Evolutionary conservation across 2,888 invertebrate genomes (phyloP).

Genomic region (Amphipyra berbera): DNA sequence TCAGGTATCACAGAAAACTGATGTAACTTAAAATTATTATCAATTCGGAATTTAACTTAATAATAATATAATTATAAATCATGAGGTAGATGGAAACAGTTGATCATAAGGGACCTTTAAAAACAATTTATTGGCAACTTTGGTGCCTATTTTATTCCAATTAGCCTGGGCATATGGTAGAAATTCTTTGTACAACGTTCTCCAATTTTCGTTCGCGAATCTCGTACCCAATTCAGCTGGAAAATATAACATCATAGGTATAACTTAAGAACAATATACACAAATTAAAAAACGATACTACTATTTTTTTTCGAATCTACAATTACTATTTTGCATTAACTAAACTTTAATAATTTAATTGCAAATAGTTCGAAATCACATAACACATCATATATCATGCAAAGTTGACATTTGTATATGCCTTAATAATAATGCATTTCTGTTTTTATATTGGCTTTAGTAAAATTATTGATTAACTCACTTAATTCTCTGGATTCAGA

Average conservation of each 20-base stretch:
- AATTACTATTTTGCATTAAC: too few species aligned
- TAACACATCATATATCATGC: too few species aligned
- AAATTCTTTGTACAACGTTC: constrained; percentile 88
- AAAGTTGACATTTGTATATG: too few species aligned
- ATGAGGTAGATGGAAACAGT: constrained; percentile 66
- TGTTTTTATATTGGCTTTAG: too few species aligned
- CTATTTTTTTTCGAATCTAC: too few species aligned
- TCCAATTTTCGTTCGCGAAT: constrained; percentile 91
- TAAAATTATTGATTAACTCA: too few species aligned
- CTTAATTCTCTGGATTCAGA: constrained; percentile 88
- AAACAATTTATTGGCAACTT: constrained; percentile 88
- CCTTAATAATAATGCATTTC: too few species aligned
- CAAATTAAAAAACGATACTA: not conserved
- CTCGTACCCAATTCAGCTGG: constrained; percentile 88
- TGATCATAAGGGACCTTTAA: constrained; percentile 87
- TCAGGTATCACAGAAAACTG: constrained; percentile 36
- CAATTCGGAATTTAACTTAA: constrained; percentile 2
- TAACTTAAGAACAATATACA: not conserved
- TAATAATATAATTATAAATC: constrained; percentile 1
- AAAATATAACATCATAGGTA: constrained; percentile 60
- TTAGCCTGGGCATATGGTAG: constrained; percentile 88
- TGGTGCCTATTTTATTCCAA: constrained; percentile 89
- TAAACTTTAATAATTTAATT: too few species aligned
- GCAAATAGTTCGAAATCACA: too few species aligned
- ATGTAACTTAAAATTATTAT: constrained; percentile 1